Conservation (phyloP, 2,797 vertebrate genomes). For the Muraenolepis orangiensis region DNA sequence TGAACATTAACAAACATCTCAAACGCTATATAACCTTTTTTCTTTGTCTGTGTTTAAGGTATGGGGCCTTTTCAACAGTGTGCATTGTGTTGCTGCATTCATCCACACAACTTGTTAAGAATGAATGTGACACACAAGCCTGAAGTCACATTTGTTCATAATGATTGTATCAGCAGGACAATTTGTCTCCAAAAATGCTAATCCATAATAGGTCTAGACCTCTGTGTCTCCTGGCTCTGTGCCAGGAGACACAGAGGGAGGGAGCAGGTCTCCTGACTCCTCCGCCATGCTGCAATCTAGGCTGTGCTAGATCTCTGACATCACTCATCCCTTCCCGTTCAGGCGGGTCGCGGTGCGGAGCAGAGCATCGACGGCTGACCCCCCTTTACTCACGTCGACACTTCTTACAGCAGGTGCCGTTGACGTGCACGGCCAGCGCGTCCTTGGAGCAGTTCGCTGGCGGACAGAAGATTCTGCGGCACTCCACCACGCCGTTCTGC, state of each 20-base stretch:
- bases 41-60: neutral
- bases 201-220: neutral
- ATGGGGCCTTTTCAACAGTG: neutral
- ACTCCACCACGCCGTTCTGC: conserved; percentile 86
- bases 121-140: neutral
- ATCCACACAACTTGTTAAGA: neutral
- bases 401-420: conserved; percentile 85
- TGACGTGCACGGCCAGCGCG: conserved; percentile 80
- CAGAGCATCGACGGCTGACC: too few relatives aligned
- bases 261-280: too few relatives aligned
- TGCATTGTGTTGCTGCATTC: neutral
- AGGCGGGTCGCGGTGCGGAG: too few relatives aligned
- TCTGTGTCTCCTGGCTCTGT: neutral
- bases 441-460: conserved; percentile 82
- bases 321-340: neutral
- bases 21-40: neutral
- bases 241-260: neutral
- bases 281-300: neutral
- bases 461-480: conserved; percentile 85
- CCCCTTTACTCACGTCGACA: conserved; percentile 91
- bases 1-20: neutral
- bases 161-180: neutral
- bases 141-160: neutral
- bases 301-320: neutral
- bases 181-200: neutral